A percentile compares a stretch with the other conserved stretches of the same genome.
phyloP scores from a whole-genome alignment of 2,113 vertebrate species.

The Hippocampus guttulatus region DNA sequence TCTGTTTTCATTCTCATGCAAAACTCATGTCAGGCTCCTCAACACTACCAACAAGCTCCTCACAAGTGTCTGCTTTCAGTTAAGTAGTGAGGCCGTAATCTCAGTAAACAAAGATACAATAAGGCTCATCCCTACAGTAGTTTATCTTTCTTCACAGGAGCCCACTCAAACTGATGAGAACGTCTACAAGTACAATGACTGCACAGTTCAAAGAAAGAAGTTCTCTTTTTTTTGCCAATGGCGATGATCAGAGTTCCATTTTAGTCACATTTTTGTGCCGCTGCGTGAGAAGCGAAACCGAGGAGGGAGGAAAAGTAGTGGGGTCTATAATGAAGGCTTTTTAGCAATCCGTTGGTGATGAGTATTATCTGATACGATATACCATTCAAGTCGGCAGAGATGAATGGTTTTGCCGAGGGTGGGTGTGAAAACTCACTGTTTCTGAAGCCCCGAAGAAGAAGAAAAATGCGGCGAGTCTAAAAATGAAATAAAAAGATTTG shows the following conservation, averaged over 20 bases:
- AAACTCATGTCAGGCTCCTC: constrained; percentile 35
- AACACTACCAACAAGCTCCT: constrained; percentile 32
- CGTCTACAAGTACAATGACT: constrained; percentile 7
- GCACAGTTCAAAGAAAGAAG: constrained; percentile 7
- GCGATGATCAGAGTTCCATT: constrained; percentile 31
- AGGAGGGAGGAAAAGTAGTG: constrained; percentile 10
- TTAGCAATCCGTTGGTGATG: constrained; percentile 26
- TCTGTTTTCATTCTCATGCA: constrained; percentile 11
- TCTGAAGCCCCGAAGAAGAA: constrained; percentile 12
- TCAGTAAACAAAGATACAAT: constrained; percentile 27
- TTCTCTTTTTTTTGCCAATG: constrained; percentile 3
- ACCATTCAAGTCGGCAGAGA: constrained; percentile 18
- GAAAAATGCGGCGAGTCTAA: constrained; percentile 25
- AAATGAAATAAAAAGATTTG: constrained; percentile 35
- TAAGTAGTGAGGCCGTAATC: constrained; percentile 41
- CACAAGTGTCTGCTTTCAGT: constrained; percentile 27
- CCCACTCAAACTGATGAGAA: constrained; percentile 35
- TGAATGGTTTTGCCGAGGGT: constrained; percentile 14
- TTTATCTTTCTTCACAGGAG: constrained; percentile 54
- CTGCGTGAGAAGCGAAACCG: constrained; percentile 14
- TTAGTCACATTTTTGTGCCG: constrained; percentile 21
- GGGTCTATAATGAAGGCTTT: constrained; percentile 27
- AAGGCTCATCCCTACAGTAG: constrained; percentile 16
- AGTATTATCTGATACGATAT: constrained; percentile 36
- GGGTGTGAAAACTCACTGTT: constrained; percentile 19